Evolutionary conservation across 2,113 vertebrate species (phyloP), one percentile per base, ranked within the genome.

Genomic region (Leiothrix lutea): DNA sequence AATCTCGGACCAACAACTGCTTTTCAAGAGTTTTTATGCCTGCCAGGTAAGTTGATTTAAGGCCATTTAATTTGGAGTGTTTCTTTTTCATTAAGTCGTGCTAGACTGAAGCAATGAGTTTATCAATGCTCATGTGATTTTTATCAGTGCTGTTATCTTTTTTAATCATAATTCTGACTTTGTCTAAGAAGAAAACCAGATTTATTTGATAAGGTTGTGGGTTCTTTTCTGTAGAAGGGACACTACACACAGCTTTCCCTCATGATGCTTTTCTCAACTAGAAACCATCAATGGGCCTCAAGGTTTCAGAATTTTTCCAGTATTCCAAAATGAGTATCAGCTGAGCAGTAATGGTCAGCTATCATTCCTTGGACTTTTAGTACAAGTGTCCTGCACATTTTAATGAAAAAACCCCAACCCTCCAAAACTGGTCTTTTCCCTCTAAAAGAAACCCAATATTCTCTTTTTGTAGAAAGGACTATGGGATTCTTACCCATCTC

Each of bases 381-480:
- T 62, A 31, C 18, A 80, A 67, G 9, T 58, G 60, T 35, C 11
- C 29, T 44, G 22, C 5, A 58, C 9, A 14, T 91, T 80, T 69
- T 61, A 77, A 83, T 36, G 47, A 38, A 64, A 65, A 80, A 65
- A 33, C 0, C 0, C 2, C 12, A 58, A 19, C 2, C 2, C 0
- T 10, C 14, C 51, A 56, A 91, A 75, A 24, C 2, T 6, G 2
- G 14, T 50, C 38, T n/a, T 75, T 79, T 79, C 25, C 25, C 14
- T 67, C 25, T 64, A 47, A 22, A 25, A 71, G 29, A 94, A 60
- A 92, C 38, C 12, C 14, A 22, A 5, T 0, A 0, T 57, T 79
- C 25, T 64, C 11, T 60, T 80, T 56, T 50, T 51, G 6, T 28
- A 58, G 42, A 53, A 74, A 56, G 21, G 20, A 18, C 58, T 67